Base-by-base conservation (phyloP, 2,113 vertebrate species). In the Vulpes lagopus region DNA sequence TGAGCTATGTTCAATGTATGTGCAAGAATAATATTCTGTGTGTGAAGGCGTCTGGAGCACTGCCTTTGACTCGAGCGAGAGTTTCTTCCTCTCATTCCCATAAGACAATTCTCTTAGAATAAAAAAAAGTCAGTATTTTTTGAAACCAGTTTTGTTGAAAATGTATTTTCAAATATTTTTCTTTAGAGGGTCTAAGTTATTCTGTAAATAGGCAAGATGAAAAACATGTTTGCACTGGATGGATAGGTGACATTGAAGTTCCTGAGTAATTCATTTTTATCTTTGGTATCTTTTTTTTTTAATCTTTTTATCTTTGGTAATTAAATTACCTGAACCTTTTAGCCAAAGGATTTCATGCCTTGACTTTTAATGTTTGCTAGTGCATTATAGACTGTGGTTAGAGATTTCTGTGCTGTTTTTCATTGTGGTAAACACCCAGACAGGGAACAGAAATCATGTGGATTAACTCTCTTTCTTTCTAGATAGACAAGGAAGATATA, bases 321-420 rank as follows among this genome's bases (percentile, higher is more conserved):
- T 96, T 87, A 88, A 87, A 59, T 91, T 59, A 53, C 23, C 20
- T 51, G 15, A 87, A 74, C 3, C 1, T 89, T 89, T 90, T n/a
- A 73, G 27, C 35, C 16, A 78, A 81, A 8, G 59, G 32, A 87
- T 83, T 92, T 87, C 67, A 88, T 69, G 43, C 25, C 79, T 25
- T 95, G 80, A 83, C 20, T 94, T 94, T 80, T 53, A 95, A 30
- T 91, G 25, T 92, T 94, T 97, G 81, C 51, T 64, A 60, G 62
- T 30, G 8, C 14, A 10, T 57, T 84, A 19, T 5, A 74, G 30
- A 65, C 15, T 1, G 12, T 17, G 35, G 49, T 9, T 65, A 78
- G 78, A 32, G 65, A 69, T 64, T 53, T 25, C 60, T 59, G 64
- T 69, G 43, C 74, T 35, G 0, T 74, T 89, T 85, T 86, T 25